Evolutionary conservation across 2,888 invertebrate genomes (phyloP).

Genomic region (Dryadula phaetusa): DNA sequence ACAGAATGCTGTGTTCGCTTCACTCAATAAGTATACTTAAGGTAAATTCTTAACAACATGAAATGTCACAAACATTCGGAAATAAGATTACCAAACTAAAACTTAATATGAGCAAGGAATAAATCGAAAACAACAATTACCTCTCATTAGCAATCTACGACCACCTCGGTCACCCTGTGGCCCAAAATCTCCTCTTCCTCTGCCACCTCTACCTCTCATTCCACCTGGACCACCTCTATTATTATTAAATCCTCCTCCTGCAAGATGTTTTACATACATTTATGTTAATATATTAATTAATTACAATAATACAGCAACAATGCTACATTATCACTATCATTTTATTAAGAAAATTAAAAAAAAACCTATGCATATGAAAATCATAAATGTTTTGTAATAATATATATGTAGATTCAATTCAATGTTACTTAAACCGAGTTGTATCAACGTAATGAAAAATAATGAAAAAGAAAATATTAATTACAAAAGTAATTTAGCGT

Average conservation of each 20-base stretch:
- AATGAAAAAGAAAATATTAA: neutral
- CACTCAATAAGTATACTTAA: too few species aligned
- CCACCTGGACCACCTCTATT: constrained; percentile 75
- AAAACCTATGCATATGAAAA: too few species aligned
- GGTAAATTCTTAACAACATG: too few species aligned
- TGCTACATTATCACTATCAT: too few species aligned
- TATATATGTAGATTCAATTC: neutral
- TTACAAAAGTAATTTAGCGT: constrained; percentile 45
- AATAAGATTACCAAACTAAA: too few species aligned
- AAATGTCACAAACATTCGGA: too few species aligned
- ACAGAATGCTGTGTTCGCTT: too few species aligned
- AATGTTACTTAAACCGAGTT: neutral
- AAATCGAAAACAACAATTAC: constrained; percentile 48
- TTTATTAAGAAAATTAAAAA: too few species aligned
- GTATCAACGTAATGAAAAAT: neutral
- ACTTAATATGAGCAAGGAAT: too few species aligned
- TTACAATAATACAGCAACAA: neutral
- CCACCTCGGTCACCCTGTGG: constrained; percentile 71
- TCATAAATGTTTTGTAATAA: too few species aligned
- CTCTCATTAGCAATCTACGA: constrained; percentile 78
- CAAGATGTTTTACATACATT: neutral
- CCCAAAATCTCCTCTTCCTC: constrained; percentile 75
- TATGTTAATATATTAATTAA: neutral
- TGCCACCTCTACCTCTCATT: constrained; percentile 73
- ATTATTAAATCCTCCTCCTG: constrained; percentile 70